These are phyloP conservation scores for Sinotaia quadrata DNA, from an alignment of 2,888 invertebrate genomes.

Conservation along the genomic window DNA sequence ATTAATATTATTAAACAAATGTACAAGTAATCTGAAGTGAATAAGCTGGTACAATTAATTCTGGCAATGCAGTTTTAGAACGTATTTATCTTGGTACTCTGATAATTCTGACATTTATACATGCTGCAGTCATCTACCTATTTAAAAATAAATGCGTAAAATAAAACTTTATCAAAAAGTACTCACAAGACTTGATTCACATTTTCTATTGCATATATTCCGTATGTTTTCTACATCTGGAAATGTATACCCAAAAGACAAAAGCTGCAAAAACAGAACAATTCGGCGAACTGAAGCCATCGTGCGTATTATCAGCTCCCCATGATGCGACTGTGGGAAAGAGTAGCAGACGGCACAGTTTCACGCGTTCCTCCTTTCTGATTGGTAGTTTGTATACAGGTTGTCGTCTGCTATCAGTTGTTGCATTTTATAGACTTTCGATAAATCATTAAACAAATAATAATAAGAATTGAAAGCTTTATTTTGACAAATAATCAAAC, in stretches of 20 bases:
- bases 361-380: conserved; percentile 14
- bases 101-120: too few species aligned
- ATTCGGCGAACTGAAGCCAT: conserved; percentile 22
- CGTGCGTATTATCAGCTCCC: conserved; percentile 30
- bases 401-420: conserved; percentile 31
- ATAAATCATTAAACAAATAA: not conserved
- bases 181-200: conserved; percentile 36
- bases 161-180: not conserved
- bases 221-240: conserved; percentile 34
- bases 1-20: too few species aligned
- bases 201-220: conserved; percentile 29
- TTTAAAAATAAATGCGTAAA: too few species aligned
- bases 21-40: too few species aligned
- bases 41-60: too few species aligned
- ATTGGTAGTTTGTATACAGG: conserved; percentile 21
- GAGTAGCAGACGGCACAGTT: conserved; percentile 16
- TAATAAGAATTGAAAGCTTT: too few species aligned
- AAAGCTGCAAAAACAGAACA: conserved; percentile 24
- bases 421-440: not conserved
- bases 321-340: conserved; percentile 36
- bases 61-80: too few species aligned
- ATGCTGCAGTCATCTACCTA: too few species aligned
- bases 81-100: too few species aligned
- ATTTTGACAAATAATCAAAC: too few species aligned
- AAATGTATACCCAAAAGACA: conserved; percentile 30